Conservation (phyloP, 2,888 invertebrate species). For the Caenorhabditis sp. region DNA sequence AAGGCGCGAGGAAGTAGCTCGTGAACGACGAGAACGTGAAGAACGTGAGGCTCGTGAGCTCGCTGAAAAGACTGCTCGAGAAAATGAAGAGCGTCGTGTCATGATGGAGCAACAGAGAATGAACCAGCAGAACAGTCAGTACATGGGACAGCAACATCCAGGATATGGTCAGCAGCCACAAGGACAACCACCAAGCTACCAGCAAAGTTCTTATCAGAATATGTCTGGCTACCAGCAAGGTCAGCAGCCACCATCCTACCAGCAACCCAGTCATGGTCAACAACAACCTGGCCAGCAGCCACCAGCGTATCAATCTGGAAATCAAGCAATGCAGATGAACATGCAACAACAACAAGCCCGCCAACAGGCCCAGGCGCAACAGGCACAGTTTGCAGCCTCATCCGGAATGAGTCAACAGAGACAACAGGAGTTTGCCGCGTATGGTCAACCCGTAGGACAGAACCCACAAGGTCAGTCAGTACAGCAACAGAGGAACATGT, state of each 20-base stretch:
- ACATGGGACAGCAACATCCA: conserved; percentile 43
- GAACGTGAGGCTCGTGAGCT: conserved; percentile 6
- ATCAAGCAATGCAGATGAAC: conserved; percentile 52
- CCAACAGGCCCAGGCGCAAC: conserved; percentile 16
- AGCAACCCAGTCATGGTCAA: conserved; percentile 32
- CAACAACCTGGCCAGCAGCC: conserved; percentile 33
- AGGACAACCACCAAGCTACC: conserved; percentile 45
- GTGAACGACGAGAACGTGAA: conserved; percentile 5
- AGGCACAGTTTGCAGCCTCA: background rate
- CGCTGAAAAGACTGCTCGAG: background rate
- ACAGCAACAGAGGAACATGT: conserved; percentile 18
- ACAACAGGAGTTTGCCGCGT: conserved; percentile 16
- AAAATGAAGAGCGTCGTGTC: conserved; percentile 12
- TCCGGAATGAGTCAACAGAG: conserved; percentile 20
- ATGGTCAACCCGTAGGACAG: conserved; percentile 10
- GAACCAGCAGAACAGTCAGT: conserved; percentile 27
- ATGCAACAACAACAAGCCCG: conserved; percentile 38
- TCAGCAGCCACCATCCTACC: conserved; percentile 39
- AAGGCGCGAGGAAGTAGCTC: background rate
- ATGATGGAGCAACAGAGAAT: conserved; percentile 21
- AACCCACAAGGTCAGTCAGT: background rate
- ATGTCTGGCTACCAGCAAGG: conserved; percentile 20
- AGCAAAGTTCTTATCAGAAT: conserved; percentile 42
- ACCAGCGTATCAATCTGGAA: conserved; percentile 32
- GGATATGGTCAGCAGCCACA: conserved; percentile 25